Evolutionary conservation across 2,113 vertebrate species (phyloP).

Genomic region (Malurus melanocephalus): DNA sequence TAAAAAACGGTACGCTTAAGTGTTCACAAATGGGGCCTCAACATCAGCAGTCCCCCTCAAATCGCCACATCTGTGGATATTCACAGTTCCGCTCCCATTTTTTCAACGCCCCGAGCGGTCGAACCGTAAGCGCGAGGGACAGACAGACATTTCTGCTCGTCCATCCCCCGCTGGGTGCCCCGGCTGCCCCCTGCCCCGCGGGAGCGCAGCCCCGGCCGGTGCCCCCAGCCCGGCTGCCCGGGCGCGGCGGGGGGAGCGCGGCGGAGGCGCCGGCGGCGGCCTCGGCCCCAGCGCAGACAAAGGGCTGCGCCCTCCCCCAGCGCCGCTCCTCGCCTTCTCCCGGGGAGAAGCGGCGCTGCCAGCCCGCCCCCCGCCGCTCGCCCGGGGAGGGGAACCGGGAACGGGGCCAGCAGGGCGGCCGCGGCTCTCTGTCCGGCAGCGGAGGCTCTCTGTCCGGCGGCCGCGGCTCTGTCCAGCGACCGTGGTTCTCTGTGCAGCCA

Average conservation of each 20-base stretch:
- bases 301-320: not conserved
- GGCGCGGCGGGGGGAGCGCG: not conserved
- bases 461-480: not conserved
- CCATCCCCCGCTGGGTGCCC: not conserved
- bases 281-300: not conserved
- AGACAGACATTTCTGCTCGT: fast-evolving
- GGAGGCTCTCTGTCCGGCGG: not conserved
- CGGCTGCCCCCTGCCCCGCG: not conserved
- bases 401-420: not conserved
- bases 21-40: not conserved
- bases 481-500: not conserved
- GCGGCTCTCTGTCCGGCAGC: not conserved
- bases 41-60: not conserved
- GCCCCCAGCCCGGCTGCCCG: not conserved
- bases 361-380: not conserved
- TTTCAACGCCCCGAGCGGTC: not conserved
- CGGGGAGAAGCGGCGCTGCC: not conserved
- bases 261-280: not conserved
- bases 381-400: not conserved
- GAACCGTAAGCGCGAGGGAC: not conserved
- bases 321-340: not conserved
- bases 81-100: not conserved
- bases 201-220: not conserved
- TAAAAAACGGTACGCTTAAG: fast-evolving
- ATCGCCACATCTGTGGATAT: fast-evolving